A percentile compares a stretch with the other conserved stretches of the same genome.
phyloP scores from a whole-genome alignment of 2,888 invertebrate genomes.

The Polymixis flavicincta region DNA sequence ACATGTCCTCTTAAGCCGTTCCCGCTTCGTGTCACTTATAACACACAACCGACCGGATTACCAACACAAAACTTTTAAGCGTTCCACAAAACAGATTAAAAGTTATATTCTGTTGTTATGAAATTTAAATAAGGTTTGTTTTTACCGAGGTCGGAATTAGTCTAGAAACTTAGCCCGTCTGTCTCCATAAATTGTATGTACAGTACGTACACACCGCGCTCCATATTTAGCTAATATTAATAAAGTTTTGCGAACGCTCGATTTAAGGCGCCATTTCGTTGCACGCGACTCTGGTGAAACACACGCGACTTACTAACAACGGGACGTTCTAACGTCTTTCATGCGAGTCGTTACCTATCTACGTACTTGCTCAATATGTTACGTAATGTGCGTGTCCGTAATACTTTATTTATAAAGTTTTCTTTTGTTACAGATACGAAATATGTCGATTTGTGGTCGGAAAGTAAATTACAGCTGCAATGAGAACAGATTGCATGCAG shows the following conservation, averaged over 20 bases:
- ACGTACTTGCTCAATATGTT: conserved; percentile 6
- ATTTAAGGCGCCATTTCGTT: conserved; percentile 35
- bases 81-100: conserved; percentile 41
- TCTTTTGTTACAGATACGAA: conserved; percentile 9
- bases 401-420: conserved; percentile 19
- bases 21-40: conserved; percentile 30
- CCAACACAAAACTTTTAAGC: conserved; percentile 43
- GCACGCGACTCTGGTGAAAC: conserved; percentile 42
- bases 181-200: conserved; percentile 30
- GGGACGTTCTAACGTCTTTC: neutral
- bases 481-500: conserved; percentile 32
- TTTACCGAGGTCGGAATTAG: conserved; percentile 46
- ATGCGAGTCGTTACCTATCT: neutral
- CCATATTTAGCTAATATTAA: conserved; percentile 50
- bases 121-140: conserved; percentile 49
- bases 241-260: conserved; percentile 47
- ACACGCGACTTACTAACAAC: conserved; percentile 26
- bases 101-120: conserved; percentile 44
- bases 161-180: conserved; percentile 35
- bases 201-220: conserved; percentile 1
- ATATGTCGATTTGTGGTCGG: conserved; percentile 21
- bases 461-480: conserved; percentile 31
- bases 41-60: conserved; percentile 36
- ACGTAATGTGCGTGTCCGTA: conserved; percentile 20
- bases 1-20: conserved; percentile 12